Evolutionary conservation across 53 echinoderm and acorn worm species (phyloP).

Genomic region (Holothuria leucospilota): DNA sequence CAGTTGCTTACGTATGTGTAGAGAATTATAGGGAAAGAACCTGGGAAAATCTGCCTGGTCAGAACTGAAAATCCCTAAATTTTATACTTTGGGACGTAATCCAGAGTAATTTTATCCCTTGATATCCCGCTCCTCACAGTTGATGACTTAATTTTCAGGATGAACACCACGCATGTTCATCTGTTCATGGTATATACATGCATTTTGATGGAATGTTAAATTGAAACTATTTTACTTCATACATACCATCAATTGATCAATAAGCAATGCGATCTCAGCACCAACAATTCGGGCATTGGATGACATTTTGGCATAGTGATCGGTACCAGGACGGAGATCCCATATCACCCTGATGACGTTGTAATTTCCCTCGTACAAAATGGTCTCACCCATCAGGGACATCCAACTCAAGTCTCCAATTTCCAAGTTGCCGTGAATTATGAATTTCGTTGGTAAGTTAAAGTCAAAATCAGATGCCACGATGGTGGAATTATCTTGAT

Average conservation of each 20-base stretch:
- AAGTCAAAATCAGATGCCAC: constrained; percentile 58
- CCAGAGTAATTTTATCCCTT: no score
- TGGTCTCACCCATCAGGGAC: constrained; percentile 64
- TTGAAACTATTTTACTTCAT: no score
- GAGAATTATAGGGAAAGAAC: no score
- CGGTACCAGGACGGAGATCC: constrained; percentile 55
- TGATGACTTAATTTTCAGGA: no score
- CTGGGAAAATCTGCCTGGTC: no score
- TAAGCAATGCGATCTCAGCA: constrained; percentile 79
- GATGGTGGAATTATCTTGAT: constrained; percentile 30
- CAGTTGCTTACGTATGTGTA: no score
- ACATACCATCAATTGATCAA: constrained; percentile 71
- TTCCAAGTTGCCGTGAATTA: constrained; percentile 76
- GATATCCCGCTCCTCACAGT: no score
- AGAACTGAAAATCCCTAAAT: no score
- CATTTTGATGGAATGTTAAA: no score
- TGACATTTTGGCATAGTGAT: constrained; percentile 62
- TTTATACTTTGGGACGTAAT: no score
- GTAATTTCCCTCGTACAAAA: constrained; percentile 64
- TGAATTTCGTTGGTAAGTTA: constrained; percentile 64
- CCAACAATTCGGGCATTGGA: constrained; percentile 89
- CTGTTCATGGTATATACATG: no score
- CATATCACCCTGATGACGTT: constrained; percentile 83
- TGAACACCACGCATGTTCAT: no score
- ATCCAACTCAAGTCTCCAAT: constrained; percentile 73